Base-by-base conservation (phyloP, 2,888 invertebrate genomes). In the Azorinus chamasolen region DNA sequence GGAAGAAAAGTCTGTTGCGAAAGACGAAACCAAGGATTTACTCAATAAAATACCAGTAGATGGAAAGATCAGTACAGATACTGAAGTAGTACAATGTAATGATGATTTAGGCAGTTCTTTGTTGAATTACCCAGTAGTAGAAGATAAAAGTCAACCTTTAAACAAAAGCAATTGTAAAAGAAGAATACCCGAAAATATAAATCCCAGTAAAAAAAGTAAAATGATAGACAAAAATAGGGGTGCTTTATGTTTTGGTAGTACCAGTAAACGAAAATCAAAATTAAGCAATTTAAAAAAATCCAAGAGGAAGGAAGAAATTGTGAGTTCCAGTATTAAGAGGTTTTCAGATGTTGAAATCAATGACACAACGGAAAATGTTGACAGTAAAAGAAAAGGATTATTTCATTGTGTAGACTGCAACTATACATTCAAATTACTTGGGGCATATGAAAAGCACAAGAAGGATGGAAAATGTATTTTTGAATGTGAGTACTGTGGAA, bases 401-500 rank as follows among this genome's bases (percentile, higher is more conserved):
- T 79, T 69, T 66, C 55, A 71, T 48, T 83, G 83, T 50, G 51
- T 37, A 8, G 77, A 71, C 12, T 83, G 83, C 55, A 51, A 74
- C 24, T 41, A 63, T 8, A 75, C 69, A 12, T 83, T 77, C 39
- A 62, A 55, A 41, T 61, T 72, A 20, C 22, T 64, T 5, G 68
- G 61, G 27, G 63, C 70, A 8, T 74, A 58, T 39, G 70, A 77
- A 20, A 79, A 74, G 5, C 79, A 83, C 55, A 69, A 73, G 54
- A 59, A 39, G 39, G 59, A 83, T 51, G 83, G 70, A 4, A 74
- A 64, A 59, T 79, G 83, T 50, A 58, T 46, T 14, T 76, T 78
- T 72, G 53, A 66, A 1, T 83, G 83, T 69, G 69, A 77, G 25
- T 69, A 57, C 22, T 83, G 79, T 72, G 79, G 79, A 0, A 83